Conservation (phyloP, 2,797 vertebrate genomes). For the Microctenopoma stevenorrisi region DNA sequence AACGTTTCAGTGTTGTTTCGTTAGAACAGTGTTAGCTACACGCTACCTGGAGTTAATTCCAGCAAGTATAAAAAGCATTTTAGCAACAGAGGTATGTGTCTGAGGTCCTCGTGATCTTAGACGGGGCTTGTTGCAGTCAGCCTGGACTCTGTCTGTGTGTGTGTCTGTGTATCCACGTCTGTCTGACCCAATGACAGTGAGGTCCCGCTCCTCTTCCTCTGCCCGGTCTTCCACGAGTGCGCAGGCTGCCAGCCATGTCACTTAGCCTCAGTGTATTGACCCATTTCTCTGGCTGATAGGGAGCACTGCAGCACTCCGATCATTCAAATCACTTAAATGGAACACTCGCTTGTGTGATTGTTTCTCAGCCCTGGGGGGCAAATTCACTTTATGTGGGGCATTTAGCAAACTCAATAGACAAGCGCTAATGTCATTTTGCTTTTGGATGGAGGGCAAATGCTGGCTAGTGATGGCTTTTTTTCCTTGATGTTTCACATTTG, state of each 20-base stretch:
- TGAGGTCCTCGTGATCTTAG: not conserved
- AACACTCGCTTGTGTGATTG: slow-evolving; percentile 76
- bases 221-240: slow-evolving; percentile 62
- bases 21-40: not conserved
- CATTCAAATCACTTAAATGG: slow-evolving; percentile 83
- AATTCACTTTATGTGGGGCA: slow-evolving; percentile 84
- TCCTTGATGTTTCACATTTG: slow-evolving; percentile 75
- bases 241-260: slow-evolving; percentile 75
- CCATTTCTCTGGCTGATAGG: slow-evolving; percentile 79
- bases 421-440: slow-evolving; percentile 80
- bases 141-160: slow-evolving; percentile 22
- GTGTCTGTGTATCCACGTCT: slow-evolving; percentile 45
- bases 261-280: slow-evolving; percentile 81
- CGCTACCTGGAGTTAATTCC: not conserved
- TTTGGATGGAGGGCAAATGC: slow-evolving; percentile 76
- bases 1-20: not conserved
- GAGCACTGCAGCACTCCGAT: slow-evolving; percentile 72
- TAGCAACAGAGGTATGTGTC: slow-evolving; percentile 14
- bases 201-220: slow-evolving; percentile 61
- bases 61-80: not conserved
- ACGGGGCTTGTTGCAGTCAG: slow-evolving; percentile 12
- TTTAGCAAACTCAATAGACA: slow-evolving; percentile 86
- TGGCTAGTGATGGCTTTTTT: slow-evolving; percentile 56
- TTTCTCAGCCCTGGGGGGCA: slow-evolving; percentile 78
- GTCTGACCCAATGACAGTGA: slow-evolving; percentile 72